Evolutionary conservation across 1,140 invertebrate species (phyloP).

Genomic region (Orius insidiosus): DNA sequence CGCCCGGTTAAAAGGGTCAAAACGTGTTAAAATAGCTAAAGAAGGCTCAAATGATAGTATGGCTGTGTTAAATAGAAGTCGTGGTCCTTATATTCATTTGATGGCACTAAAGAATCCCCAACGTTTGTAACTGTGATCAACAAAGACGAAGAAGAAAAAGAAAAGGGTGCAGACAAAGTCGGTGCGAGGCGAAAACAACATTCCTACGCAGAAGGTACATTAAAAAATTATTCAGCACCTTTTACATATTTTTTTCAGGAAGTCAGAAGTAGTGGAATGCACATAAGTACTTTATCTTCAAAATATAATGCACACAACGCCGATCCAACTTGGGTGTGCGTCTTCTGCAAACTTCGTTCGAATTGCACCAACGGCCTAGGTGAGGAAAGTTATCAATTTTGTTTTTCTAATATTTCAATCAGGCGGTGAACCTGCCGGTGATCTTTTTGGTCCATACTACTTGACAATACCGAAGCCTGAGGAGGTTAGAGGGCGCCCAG

Average conservation of each 20-base stretch:
- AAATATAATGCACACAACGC: conserved; percentile 65
- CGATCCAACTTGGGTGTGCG: conserved; percentile 75
- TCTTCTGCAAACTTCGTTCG: conserved; percentile 74
- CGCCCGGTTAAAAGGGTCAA: not conserved
- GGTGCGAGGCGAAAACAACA: conserved; percentile 15
- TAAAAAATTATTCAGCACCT: not conserved
- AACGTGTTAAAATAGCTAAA: conserved; percentile 13
- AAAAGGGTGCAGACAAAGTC: conserved; percentile 10
- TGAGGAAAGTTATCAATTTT: conserved; percentile 9
- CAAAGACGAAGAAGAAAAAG: conserved; percentile 40
- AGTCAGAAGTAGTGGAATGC: conserved; percentile 32
- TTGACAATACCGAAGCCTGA: conserved; percentile 4
- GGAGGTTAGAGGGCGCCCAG: not conserved
- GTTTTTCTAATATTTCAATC: conserved; percentile 18
- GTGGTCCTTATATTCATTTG: conserved; percentile 55
- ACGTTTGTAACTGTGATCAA: conserved; percentile 49
- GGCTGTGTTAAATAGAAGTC: conserved; percentile 9
- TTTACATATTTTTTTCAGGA: conserved; percentile 13
- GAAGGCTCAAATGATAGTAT: conserved; percentile 17
- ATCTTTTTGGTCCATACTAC: conserved; percentile 81
- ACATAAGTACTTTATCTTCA: conserved; percentile 60
- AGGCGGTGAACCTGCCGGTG: conserved; percentile 40
- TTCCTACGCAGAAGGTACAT: conserved; percentile 11
- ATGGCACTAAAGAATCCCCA: conserved; percentile 47
- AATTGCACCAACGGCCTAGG: conserved; percentile 33